These are phyloP conservation scores for Molossus alvarezi DNA, from an alignment of 2,797 vertebrate genomes.

Conservation along the genomic window DNA sequence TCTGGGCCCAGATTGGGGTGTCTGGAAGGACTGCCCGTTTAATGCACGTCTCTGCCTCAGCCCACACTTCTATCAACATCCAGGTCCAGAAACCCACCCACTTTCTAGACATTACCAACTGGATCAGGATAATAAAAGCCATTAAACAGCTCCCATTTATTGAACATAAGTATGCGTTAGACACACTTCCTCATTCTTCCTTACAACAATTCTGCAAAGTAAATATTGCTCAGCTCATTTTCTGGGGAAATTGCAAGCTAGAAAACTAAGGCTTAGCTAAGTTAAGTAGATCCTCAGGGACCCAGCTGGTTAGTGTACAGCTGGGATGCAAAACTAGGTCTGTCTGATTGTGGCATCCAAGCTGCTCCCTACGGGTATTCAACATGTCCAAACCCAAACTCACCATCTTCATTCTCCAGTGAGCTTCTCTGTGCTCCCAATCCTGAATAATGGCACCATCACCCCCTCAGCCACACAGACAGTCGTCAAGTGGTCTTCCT, in stretches of 20 bases:
- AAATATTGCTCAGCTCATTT: constrained; percentile 10
- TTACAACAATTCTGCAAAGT: background rate
- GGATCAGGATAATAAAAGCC: background rate
- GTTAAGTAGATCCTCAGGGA: background rate
- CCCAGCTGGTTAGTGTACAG: background rate
- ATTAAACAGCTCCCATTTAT: background rate
- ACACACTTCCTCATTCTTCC: background rate
- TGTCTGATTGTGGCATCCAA: background rate
- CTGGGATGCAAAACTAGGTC: background rate
- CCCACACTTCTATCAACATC: background rate
- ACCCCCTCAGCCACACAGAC: background rate
- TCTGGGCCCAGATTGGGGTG: background rate
- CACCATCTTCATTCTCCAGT: background rate
- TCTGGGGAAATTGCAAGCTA: background rate
- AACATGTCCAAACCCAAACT: background rate
- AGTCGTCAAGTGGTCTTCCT: background rate
- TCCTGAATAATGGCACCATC: background rate
- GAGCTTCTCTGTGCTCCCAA: background rate
- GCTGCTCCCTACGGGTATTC: background rate
- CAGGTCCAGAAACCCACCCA: background rate
- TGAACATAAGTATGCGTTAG: background rate
- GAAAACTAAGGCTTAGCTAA: background rate
- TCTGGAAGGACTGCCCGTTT: background rate
- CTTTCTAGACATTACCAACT: background rate
- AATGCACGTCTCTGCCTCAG: background rate